phyloP scores from a whole-genome alignment of 2,888 invertebrate species.

The Minunthozetes semirufus region DNA sequence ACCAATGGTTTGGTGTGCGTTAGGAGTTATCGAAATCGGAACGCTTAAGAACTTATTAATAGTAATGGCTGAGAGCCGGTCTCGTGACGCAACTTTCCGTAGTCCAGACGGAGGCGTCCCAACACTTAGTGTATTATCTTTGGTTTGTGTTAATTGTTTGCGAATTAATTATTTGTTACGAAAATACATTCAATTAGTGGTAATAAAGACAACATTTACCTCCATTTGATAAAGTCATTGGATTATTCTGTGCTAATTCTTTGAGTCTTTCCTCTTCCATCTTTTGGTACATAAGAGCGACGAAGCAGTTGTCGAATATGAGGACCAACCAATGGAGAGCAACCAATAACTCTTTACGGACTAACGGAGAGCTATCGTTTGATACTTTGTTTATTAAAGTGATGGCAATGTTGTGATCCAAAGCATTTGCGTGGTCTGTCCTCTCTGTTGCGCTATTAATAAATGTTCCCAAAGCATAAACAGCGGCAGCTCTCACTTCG shows the following conservation, averaged over 20 bases:
- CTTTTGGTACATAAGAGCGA: slow-evolving; percentile 64
- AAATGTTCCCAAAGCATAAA: slow-evolving; percentile 90
- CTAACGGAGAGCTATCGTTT: slow-evolving; percentile 78
- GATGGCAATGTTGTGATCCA: slow-evolving; percentile 86
- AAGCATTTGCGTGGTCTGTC: slow-evolving; percentile 85
- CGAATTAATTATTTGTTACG: not conserved
- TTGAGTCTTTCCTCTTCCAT: slow-evolving; percentile 48
- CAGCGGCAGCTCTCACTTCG: slow-evolving; percentile 87
- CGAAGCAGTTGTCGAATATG: slow-evolving; percentile 79
- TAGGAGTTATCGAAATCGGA: slow-evolving; percentile 38
- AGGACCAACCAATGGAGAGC: slow-evolving; percentile 78
- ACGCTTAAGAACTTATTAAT: slow-evolving; percentile 37
- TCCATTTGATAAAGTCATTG: not conserved
- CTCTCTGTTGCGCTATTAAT: slow-evolving; percentile 74
- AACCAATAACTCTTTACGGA: slow-evolving; percentile 71
- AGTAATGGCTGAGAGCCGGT: slow-evolving; percentile 32
- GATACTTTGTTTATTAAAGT: slow-evolving; percentile 69
- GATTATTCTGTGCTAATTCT: slow-evolving; percentile 27
- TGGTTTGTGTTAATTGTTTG: not conserved
- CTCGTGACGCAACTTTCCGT: slow-evolving; percentile 41
- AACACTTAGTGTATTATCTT: not conserved
- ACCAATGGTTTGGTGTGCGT: slow-evolving; percentile 27
- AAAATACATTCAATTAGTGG: not conserved
- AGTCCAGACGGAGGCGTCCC: slow-evolving; percentile 23
- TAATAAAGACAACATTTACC: not conserved